These are phyloP conservation scores for Ochropleura plecta DNA, from an alignment of 2,888 invertebrate genomes.

Conservation along the genomic window DNA sequence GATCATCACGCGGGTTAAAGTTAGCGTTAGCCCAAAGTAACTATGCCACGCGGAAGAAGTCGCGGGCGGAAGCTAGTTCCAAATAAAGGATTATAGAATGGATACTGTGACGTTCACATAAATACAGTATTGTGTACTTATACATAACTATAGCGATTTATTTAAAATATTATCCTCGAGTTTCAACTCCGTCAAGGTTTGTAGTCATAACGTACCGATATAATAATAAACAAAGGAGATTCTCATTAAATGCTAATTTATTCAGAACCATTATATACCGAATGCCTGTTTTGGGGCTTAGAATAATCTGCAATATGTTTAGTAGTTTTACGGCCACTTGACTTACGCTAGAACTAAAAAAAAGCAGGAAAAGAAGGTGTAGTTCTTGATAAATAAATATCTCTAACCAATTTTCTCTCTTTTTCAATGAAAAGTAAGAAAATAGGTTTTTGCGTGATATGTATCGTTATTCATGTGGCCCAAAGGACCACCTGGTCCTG, in stretches of 20 bases:
- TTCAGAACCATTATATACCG: slow-evolving; percentile 28
- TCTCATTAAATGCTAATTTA: slow-evolving; percentile 48
- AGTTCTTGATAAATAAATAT: not conserved
- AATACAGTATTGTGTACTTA: not conserved
- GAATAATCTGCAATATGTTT: slow-evolving; percentile 9
- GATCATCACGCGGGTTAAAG: too few relatives aligned
- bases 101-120: not conserved
- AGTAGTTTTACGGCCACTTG: not conserved
- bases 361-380: not conserved
- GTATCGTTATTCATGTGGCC: too few relatives aligned
- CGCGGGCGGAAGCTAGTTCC: not conserved
- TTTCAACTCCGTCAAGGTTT: slow-evolving; percentile 34
- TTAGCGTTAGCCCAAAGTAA: too few relatives aligned
- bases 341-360: not conserved
- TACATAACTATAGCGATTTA: slow-evolving; percentile 20
- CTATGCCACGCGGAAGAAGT: too few relatives aligned
- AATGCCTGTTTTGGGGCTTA: slow-evolving; percentile 15
- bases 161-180: slow-evolving; percentile 41
- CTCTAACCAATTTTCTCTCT: not conserved
- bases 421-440: not conserved
- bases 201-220: slow-evolving; percentile 26
- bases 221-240: slow-evolving; percentile 34
- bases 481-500: too few relatives aligned
- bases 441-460: not conserved
- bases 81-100: slow-evolving; percentile 4